Evolutionary conservation across 2,113 vertebrate species (phyloP), one percentile per base, ranked within the genome.

Genomic region (Alosa alosa): DNA sequence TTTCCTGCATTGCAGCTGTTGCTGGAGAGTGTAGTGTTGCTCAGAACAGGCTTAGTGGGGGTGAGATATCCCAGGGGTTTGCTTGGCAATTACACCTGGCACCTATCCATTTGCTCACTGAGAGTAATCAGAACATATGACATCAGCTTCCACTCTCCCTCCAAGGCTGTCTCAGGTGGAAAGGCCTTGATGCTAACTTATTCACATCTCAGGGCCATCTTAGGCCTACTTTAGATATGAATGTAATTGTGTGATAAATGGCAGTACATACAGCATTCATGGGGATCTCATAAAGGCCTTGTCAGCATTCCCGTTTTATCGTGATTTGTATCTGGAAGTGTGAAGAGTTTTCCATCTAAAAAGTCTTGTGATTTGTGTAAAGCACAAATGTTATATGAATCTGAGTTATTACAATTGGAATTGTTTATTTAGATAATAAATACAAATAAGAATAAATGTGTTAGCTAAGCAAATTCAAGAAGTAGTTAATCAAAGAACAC

Each of bases 1-100:
- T 47, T 83, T 87, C 72, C 84, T 86, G 83, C 81, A 25, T 47
- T 81, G 57, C 81, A 85, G 88, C 64, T 83, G 83, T 85, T 83
- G 44, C 60, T 68, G 25, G 45, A 78, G 72, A 78, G 72, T 39
- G 31, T 39, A 39, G 36, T 84, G 57, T 68, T 82, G 45, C 82
- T 84, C 15, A 68, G 45, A 88, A 75, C 4, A 75, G 45, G 7
- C 31, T 39, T 45, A 78, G 31, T 36, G 31, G 11, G 25, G 31
- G 72, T 78, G 72, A 39, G 72, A 17, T 78, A 78, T 39, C 31
- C 72, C 72, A 17, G 36, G 72, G 72, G 72, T 39, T 60, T 3
- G 72, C 13, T 17, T 78, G 72, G 72, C 15, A 41, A 78, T 78
- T 68, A 41, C 22, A 31, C 36, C 46, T 82, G 81, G 72, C 36